Evolutionary conservation across 2,888 invertebrate genomes (phyloP), one percentile per base, ranked within the genome.

Genomic region (Gymnosoma rotundatum): DNA sequence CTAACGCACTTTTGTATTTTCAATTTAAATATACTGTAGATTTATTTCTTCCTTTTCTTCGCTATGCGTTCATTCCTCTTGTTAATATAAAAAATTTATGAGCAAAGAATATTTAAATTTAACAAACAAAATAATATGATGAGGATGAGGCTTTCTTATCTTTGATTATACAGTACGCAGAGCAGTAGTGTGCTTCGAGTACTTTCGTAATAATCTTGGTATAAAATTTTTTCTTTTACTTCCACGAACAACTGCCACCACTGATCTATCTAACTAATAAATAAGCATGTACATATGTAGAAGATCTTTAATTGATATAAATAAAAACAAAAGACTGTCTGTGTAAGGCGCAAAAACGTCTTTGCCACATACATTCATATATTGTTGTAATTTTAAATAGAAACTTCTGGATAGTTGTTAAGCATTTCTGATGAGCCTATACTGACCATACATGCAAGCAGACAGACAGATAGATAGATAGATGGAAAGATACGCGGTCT

Each of bases 401-500:
- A 64, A 63, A 78, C n/a, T 69, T 63, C 45, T 66, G 67, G 45
- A 32, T 52, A 61, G 14, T 78, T 66, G n/a, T 72, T 48, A 36
- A 50, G 52, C 48, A 25, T 60, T 58, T 73, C 45, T 67, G 20
- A 70, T 70, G 56, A 54, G 56, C 18, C 75, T 14, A 32, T 32
- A 32, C 45, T 20, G 21, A 32, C 20, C 25, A 45, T 38, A 54
- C 50, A 21, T 25, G 4, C 25, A 25, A 2, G 25, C 25, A 25
- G 25, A 60, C 54, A 50, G 14, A 12, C 38, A 50, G 36, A 38
- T 61, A 21, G 25, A 58, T 72, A 14, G 25, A 73, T 63, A 6
- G 25, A 58, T 48, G 42, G 16, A 70, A 21, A 63, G 76, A 67
- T 74, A 81, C 80, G 81, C 85, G 86, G 86, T 85, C 87, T 86